Conservation (phyloP, 2,888 invertebrate species). For the Anthophora plumipes region DNA sequence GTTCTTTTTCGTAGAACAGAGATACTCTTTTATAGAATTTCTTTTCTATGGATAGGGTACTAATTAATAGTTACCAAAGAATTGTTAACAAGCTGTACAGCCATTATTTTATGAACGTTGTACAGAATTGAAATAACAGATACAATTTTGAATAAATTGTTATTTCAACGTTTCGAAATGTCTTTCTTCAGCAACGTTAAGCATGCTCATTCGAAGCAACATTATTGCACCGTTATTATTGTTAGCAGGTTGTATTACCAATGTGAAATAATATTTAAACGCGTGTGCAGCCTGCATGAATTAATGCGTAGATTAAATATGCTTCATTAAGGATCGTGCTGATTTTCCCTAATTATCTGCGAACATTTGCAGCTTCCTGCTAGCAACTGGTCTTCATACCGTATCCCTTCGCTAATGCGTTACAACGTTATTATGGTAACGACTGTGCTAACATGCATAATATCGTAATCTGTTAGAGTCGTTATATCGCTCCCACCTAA, state of each 20-base stretch:
- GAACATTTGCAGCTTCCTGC: slow-evolving; percentile 34
- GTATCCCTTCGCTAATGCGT: slow-evolving; percentile 10
- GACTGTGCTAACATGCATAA: slow-evolving; percentile 38
- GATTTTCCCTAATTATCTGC: slow-evolving; percentile 45
- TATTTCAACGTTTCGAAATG: neutral
- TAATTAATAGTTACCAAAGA: too few relatives aligned
- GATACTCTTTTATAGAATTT: too few relatives aligned
- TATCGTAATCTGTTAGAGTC: slow-evolving; percentile 38
- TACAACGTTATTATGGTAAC: slow-evolving; percentile 45
- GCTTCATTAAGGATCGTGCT: slow-evolving; percentile 38
- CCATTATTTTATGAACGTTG: neutral
- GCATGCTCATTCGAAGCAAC: neutral
- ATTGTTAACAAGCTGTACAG: too few relatives aligned
- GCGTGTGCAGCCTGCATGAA: slow-evolving; percentile 3
- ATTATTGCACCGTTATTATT: neutral
- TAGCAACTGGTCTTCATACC: slow-evolving; percentile 33
- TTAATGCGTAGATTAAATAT: slow-evolving; percentile 40
- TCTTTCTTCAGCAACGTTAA: neutral
- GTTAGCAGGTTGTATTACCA: neutral
- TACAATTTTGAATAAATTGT: neutral
- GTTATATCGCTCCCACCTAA: slow-evolving; percentile 19
- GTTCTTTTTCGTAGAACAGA: too few relatives aligned
- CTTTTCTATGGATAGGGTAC: too few relatives aligned
- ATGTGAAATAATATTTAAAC: slow-evolving; percentile 28
- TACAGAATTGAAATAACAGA: neutral